Percentiles rank a stretch among this genome's conserved stretches.
Conservation (phyloP, 2,888 invertebrate species). For the Xanthorhoe designata region DNA sequence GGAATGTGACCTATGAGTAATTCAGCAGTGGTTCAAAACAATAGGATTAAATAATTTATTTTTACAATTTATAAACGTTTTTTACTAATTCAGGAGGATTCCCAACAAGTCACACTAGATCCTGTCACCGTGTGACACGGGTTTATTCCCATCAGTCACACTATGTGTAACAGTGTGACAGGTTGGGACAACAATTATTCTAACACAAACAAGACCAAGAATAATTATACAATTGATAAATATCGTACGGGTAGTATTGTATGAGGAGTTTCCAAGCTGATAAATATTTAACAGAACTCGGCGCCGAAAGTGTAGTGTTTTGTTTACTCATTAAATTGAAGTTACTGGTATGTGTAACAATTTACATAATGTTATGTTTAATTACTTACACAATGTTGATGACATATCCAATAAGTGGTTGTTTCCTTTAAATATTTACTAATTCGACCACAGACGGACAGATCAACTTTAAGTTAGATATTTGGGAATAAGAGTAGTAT, state of each 20-base stretch:
- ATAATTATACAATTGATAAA: too few species aligned
- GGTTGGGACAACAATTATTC: too few species aligned
- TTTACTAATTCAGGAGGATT: too few species aligned
- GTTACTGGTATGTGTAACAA: not conserved
- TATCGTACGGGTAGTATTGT: too few species aligned
- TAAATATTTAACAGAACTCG: constrained; percentile 12
- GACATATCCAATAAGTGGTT: not conserved
- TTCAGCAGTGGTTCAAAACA: too few species aligned
- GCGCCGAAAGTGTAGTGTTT: not conserved
- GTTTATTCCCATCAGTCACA: too few species aligned
- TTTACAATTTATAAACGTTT: too few species aligned
- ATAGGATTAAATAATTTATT: too few species aligned
- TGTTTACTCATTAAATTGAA: constrained; percentile 15
- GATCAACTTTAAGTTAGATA: not conserved
- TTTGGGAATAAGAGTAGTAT: not conserved
- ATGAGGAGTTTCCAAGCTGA: not conserved
- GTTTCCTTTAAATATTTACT: not conserved
- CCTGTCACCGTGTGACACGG: too few species aligned
- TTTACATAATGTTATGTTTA: constrained; percentile 7
- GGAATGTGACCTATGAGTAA: constrained; percentile 10
- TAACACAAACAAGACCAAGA: too few species aligned
- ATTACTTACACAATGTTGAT: constrained; percentile 5
- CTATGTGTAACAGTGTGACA: too few species aligned
- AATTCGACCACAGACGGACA: not conserved
- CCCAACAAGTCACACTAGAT: too few species aligned